Percentiles rank a stretch among this genome's conserved stretches.
phyloP scores from a whole-genome alignment of 2,797 vertebrate species.

The Onychomys leucogaster region DNA sequence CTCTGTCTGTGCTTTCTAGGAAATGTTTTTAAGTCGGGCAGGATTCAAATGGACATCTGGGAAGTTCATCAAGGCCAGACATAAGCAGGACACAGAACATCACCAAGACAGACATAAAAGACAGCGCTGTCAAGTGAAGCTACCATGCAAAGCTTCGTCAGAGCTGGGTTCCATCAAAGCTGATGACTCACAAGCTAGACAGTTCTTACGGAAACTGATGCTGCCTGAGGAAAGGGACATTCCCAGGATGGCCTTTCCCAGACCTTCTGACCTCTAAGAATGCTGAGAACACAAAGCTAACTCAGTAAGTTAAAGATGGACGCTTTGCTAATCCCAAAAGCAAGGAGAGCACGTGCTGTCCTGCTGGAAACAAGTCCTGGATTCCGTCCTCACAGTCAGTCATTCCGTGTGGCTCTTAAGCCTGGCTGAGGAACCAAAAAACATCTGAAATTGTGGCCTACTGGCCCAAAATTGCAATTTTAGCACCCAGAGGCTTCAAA shows the following conservation, averaged over 20 bases:
- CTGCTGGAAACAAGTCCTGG: neutral
- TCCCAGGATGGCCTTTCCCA: neutral
- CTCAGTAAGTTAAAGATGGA: neutral
- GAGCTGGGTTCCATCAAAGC: neutral
- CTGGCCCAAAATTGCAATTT: neutral
- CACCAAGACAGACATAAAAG: neutral
- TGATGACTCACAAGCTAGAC: neutral
- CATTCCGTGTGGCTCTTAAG: neutral
- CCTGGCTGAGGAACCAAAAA: neutral
- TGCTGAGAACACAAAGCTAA: neutral
- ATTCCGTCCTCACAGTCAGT: neutral
- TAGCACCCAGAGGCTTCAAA: neutral
- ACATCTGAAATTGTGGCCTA: neutral
- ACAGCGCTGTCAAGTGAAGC: neutral
- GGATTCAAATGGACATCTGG: neutral
- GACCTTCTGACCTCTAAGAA: neutral
- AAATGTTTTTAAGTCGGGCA: neutral
- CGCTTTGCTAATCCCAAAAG: neutral
- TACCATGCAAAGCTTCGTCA: neutral
- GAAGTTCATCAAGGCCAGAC: neutral
- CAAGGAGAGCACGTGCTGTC: fast-evolving
- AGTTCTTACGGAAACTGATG: neutral
- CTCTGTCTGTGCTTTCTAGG: neutral
- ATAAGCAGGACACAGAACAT: neutral
- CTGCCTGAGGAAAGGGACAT: neutral